phyloP scores from a whole-genome alignment of 2,113 vertebrate genomes.

The Leptobrachium ailaonicum region DNA sequence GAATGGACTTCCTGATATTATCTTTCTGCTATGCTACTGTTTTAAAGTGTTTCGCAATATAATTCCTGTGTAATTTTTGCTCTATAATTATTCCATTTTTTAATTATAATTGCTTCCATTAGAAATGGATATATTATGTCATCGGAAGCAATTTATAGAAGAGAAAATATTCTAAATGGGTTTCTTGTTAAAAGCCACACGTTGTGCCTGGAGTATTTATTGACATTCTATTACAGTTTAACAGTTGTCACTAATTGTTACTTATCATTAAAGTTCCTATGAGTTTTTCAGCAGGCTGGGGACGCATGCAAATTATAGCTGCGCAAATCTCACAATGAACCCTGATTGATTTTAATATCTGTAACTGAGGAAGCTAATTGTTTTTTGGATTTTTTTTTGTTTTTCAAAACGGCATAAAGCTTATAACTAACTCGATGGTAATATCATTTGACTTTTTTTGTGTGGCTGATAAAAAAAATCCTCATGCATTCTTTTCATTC shows the following conservation, averaged over 20 bases:
- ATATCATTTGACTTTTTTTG: conserved; percentile 6
- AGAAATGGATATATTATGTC: conserved; percentile 16
- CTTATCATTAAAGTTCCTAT: conserved; percentile 39
- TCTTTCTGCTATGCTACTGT: too few species aligned
- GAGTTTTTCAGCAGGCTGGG: conserved; percentile 22
- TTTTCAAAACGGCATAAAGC: conserved; percentile 6
- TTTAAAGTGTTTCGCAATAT: too few species aligned
- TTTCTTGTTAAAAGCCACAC: conserved; percentile 31
- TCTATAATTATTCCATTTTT: too few species aligned
- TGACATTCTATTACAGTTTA: conserved; percentile 38
- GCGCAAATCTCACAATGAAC: conserved; percentile 26
- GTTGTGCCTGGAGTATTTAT: conserved; percentile 25
- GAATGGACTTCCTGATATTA: too few species aligned
- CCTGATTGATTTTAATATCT: conserved; percentile 39
- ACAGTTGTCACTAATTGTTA: conserved; percentile 39
- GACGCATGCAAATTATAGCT: conserved; percentile 32
- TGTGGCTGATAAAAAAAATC: not conserved
- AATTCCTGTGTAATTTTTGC: too few species aligned
- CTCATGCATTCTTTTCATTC: not conserved
- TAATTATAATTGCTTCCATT: not conserved
- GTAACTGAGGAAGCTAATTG: conserved; percentile 17
- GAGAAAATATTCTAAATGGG: conserved; percentile 9
- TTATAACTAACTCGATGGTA: not conserved
- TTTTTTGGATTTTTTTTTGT: conserved; percentile 3
- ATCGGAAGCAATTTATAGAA: conserved; percentile 27